A percentile compares a stretch with the other conserved stretches of the same genome.
phyloP scores from a whole-genome alignment of 1,140 invertebrate genomes.

The Microvelia longipes region DNA sequence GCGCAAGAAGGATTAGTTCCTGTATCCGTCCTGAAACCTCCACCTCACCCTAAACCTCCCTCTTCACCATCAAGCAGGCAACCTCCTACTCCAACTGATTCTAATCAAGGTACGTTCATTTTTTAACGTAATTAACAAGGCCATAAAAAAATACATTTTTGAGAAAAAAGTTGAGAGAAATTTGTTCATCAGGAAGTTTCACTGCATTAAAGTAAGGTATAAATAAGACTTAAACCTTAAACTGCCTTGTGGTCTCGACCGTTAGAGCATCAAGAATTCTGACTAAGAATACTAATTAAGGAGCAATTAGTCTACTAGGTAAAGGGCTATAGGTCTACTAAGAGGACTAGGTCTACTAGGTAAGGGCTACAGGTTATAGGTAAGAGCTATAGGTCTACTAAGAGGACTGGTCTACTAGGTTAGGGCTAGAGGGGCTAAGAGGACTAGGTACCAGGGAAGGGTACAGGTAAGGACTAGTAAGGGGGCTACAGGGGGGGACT shows the following conservation, averaged over 20 bases:
- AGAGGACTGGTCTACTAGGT: too few species aligned
- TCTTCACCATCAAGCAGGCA: slow-evolving; percentile 30
- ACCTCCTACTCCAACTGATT: slow-evolving; percentile 3
- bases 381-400: too few species aligned
- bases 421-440: too few species aligned
- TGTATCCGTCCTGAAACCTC: slow-evolving; percentile 63
- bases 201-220: not conserved
- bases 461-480: too few species aligned
- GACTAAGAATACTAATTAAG: not conserved
- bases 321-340: too few species aligned
- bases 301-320: not conserved
- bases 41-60: slow-evolving; percentile 32
- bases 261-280: not conserved
- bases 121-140: too few species aligned
- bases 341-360: too few species aligned
- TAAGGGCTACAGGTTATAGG: too few species aligned
- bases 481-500: too few species aligned
- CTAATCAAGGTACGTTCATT: not conserved
- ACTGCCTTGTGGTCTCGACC: not conserved
- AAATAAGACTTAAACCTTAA: not conserved
- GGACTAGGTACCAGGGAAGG: too few species aligned
- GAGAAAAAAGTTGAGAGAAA: too few species aligned
- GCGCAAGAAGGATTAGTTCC: slow-evolving; percentile 66
- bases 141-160: too few species aligned
- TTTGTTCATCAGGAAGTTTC: not conserved